Base-by-base conservation (phyloP, 2,113 vertebrate species). In the Tor tambroides region DNA sequence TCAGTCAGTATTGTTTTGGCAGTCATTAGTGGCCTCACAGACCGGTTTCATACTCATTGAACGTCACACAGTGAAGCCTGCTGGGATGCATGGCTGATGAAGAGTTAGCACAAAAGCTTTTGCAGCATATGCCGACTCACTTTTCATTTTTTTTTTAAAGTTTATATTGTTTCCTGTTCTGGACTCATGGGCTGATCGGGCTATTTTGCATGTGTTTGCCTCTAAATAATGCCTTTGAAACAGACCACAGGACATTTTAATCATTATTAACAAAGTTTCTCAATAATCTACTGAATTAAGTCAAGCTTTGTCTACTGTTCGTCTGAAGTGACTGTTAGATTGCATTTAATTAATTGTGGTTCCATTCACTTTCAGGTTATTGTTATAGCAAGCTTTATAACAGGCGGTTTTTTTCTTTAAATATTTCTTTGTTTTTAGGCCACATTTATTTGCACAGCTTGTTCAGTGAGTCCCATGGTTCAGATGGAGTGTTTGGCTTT, bases 1-100 rank as follows among this genome's bases (percentile, higher is more conserved):
- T 88, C 46, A 79, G 32, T 88, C 69, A 5, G 51, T 46, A 84
- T 88, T 87, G 78, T 81, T 85, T 89, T 35, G 85, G 61, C 32
- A 69, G 77, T 86, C 65, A 89, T 86, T 84, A 85, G 23, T 84
- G 21, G 77, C 83, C 78, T 80, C 17, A 59, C 38, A 77, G 17
- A 21, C 19, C 49, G 67, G 78, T 87, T 69, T 72, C 54, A 63
- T 63, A 17, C 83, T 88, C 71, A 69, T 84, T 61, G 79, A 65
- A 87, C 56, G 71, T 86, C 51, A 84, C 85, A 65, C n/a, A 59
- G 41, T 26, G n/a, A 83, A 83, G 63, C 21, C 65, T 81, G 10
- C 77, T 41, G 12, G 83, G 83, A 83, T 86, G 17, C 80, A 69
- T 43, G 41, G 21, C 32, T 35, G 17, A 26, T 35, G 23, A 28